Base-by-base conservation (phyloP, 2,888 invertebrate genomes). In the Pomacea canaliculata region DNA sequence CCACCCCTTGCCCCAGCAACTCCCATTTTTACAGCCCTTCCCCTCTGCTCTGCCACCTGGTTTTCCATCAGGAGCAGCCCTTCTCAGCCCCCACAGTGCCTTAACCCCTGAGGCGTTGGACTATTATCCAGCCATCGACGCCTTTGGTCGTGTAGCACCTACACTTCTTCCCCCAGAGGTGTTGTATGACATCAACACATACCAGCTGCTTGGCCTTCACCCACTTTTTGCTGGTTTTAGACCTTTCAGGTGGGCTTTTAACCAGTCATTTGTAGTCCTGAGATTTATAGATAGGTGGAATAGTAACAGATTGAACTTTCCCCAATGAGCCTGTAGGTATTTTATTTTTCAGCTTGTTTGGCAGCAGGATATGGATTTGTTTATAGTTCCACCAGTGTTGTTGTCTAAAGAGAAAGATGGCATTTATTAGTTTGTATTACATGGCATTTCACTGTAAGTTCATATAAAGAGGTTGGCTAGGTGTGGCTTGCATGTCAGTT, bases 201-300 rank as follows among this genome's bases (percentile, higher is more conserved):
- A 81, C 76, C 78, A 83, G 62, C 81, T 81, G 65, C 73, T 76
- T 78, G 83, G 71, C 67, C 76, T 76, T 73, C 80, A 78, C 80
- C 78, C 81, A 60, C 76, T 83, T 62, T 77, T 80, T 65, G 81
- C 81, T 69, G 82, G 82, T 16, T 80, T 83, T 59, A 81, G 85
- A 69, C 83, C 83, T 70, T 80, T 83, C 69, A 85, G 86, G 86
- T 85, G 78, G 71, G 78, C 66, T 49, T 49, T 37, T 59, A 18
- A 49, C 37, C 23, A 5, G 46, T 46, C 37, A 37, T 3, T 37
- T 37, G 37, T 37, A 37, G 37, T 37, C 37, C 37, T 37, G 18
- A 3, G 37, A 27, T n/a, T 23, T 67, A 27, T n/a, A 18, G 16
- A 9, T 46, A 37, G n/a, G 1, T 37, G 3, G 27, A 69, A 69